A percentile compares a stretch with the other conserved stretches of the same genome.
phyloP scores from a whole-genome alignment of 2,797 vertebrate species.

The Phylloscopus collybita region DNA sequence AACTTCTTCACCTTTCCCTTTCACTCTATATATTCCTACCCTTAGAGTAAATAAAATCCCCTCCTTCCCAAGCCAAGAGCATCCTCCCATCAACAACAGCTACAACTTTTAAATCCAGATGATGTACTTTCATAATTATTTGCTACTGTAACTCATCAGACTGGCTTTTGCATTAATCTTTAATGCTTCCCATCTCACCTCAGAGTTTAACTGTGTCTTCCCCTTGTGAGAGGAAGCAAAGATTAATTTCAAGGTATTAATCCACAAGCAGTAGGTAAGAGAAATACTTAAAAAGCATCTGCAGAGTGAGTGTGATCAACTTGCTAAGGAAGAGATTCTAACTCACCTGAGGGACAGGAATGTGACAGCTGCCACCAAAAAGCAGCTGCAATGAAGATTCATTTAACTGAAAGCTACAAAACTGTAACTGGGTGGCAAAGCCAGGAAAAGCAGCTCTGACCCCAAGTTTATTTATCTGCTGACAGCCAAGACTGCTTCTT shows the following conservation, averaged over 20 bases:
- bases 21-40: background rate
- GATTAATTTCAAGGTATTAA: constrained; percentile 20
- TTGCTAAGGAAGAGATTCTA: background rate
- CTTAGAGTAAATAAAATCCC: background rate
- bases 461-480: background rate
- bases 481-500: background rate
- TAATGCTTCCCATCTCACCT: background rate
- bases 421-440: background rate
- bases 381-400: background rate
- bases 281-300: background rate
- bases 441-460: background rate
- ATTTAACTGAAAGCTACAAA: background rate
- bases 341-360: background rate
- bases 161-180: background rate
- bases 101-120: background rate
- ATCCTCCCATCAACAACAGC: background rate
- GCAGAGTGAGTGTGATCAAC: background rate
- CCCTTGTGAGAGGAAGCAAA: background rate
- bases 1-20: background rate
- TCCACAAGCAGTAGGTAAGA: background rate
- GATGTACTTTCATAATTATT: background rate
- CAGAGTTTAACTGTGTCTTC: background rate
- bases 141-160: background rate
- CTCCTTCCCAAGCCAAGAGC: background rate
- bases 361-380: background rate